phyloP scores from a whole-genome alignment of 2,113 vertebrate species.

The Campylomormyrus tamandua region DNA sequence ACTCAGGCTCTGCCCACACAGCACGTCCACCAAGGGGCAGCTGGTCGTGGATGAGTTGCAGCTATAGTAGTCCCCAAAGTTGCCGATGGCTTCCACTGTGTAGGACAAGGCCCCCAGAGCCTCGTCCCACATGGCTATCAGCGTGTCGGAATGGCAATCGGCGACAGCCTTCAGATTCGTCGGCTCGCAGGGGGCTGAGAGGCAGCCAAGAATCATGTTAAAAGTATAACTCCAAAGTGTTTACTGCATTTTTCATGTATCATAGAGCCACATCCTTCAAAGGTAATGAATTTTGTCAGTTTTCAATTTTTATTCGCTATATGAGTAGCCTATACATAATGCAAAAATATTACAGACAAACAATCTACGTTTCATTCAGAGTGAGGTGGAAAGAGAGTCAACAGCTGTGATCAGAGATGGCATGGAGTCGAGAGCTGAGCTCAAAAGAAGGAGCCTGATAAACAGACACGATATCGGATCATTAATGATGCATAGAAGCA shows the following conservation, averaged over 20 bases:
- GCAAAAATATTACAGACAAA: background rate
- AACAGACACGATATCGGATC: background rate
- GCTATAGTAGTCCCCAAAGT: conserved; percentile 50
- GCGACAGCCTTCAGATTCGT: conserved; percentile 41
- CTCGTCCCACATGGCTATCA: conserved; percentile 53
- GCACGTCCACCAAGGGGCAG: conserved; percentile 45
- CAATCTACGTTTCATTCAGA: background rate
- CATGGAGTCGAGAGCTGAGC: background rate
- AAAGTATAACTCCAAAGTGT: background rate
- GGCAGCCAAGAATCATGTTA: background rate
- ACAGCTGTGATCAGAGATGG: background rate
- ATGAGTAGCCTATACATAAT: background rate
- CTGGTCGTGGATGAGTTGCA: conserved; percentile 51
- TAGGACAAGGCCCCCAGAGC: conserved; percentile 55
- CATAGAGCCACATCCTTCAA: background rate
- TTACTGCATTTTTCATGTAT: background rate
- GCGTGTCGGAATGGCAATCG: conserved; percentile 38
- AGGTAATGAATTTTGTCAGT: background rate
- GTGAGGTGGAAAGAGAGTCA: background rate
- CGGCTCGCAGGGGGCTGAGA: conserved; percentile 62
- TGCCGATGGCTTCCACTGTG: conserved; percentile 48
- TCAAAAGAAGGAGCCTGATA: background rate
- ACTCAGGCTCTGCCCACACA: conserved; percentile 60
- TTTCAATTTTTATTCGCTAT: background rate
- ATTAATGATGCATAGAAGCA: background rate